Evolutionary conservation across 1,140 invertebrate genomes (phyloP).

Genomic region (Triops cancriformis): DNA sequence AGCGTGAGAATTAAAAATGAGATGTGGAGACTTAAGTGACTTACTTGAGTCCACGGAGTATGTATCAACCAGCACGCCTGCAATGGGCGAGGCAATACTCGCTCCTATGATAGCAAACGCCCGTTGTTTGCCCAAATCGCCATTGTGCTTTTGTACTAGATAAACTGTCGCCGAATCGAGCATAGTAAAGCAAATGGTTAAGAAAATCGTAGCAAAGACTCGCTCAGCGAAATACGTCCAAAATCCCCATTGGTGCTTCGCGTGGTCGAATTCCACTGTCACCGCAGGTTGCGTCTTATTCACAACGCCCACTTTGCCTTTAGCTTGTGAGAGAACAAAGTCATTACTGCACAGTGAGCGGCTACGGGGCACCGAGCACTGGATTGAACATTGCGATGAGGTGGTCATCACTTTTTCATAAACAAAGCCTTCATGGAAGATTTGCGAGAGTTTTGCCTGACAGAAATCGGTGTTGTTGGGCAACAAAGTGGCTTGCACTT

Average conservation of each 20-base stretch:
- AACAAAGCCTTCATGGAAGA: slow-evolving; percentile 49
- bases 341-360: neutral
- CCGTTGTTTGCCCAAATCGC: slow-evolving; percentile 57
- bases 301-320: neutral
- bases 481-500: neutral
- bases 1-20: too few relatives aligned
- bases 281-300: slow-evolving; percentile 38
- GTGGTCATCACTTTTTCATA: slow-evolving; percentile 15
- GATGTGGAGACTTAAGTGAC: too few relatives aligned
- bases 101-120: slow-evolving; percentile 20
- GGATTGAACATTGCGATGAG: neutral
- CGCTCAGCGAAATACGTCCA: slow-evolving; percentile 69
- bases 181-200: slow-evolving; percentile 64
- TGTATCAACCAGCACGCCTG: neutral
- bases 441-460: slow-evolving; percentile 41
- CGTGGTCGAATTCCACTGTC: slow-evolving; percentile 46
- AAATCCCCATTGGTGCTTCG: slow-evolving; percentile 62
- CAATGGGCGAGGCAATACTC: neutral
- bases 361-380: neutral
- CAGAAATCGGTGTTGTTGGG: neutral
- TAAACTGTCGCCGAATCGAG: slow-evolving; percentile 71
- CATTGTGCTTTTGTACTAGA: slow-evolving; percentile 67
- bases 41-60: neutral
- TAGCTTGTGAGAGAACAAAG: neutral
- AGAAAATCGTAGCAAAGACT: slow-evolving; percentile 63